Base-by-base conservation (phyloP, 2,888 invertebrate species). In the Apamea monoglypha region DNA sequence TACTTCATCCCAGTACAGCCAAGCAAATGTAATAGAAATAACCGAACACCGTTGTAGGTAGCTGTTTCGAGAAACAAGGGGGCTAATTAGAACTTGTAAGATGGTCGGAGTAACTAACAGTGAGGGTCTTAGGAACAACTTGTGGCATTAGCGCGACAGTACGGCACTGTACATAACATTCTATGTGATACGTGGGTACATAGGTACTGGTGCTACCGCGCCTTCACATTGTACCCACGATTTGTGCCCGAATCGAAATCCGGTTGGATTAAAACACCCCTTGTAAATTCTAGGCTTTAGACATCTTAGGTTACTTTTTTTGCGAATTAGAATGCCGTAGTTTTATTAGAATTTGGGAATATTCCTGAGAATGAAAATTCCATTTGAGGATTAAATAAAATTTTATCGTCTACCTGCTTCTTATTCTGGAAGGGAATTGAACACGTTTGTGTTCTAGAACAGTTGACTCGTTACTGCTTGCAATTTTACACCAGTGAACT, bases 41-140 rank as follows among this genome's bases (percentile, higher is more conserved):
- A 86, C 83, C 56, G 29, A 82, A 88, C 88, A 86, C 85, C 84
- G 85, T 78, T 82, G 88, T 88, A 86, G 89, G 90, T 90, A 91
- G 90, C 87, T 90, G 90, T 92, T 91, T 88, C 90, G 73, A 89
- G 92, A 88, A 90, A 93, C 92, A 92, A 90, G 92, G 86, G 88
- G 87, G 89, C 92, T 92, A 93, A 92, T 92, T 93, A 92, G 92
- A 91, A 92, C 91, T 93, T 91, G 91, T 91, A 93, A 91, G 91
- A 92, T 92, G 91, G 92, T 85, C 85, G 84, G 81, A 89, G 92
- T 91, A 92, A 92, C 91, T 91, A 92, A 92, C 90, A 88, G 88
- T 89, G 89, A 86, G 90, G 86, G 89, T 88, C 91, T 89, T 90
- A 86, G 86, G 72, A 90, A 89, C 89, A 88, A 90, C 87, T 90